These are phyloP conservation scores for Sinocyclocheilus maitianheensis DNA, from an alignment of 2,113 vertebrate species.

Conservation along the genomic window DNA sequence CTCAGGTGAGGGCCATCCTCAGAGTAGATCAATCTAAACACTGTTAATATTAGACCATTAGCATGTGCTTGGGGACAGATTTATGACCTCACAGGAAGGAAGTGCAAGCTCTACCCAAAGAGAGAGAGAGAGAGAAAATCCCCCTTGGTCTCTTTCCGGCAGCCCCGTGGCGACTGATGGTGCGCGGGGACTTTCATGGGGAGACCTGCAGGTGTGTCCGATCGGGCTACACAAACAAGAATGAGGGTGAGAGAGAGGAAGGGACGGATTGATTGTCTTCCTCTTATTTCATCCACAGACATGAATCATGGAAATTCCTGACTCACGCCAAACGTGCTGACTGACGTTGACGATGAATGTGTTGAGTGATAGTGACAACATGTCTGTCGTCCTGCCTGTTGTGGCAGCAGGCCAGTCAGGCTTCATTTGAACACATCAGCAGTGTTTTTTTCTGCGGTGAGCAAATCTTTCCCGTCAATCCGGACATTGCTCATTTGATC, in stretches of 20 bases:
- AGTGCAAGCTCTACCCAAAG: slow-evolving; percentile 70
- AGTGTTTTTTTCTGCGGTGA: slow-evolving; percentile 18
- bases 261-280: slow-evolving; percentile 54
- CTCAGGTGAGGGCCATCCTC: slow-evolving; percentile 18
- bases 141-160: slow-evolving; percentile 37
- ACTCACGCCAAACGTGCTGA: slow-evolving; percentile 62
- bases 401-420: slow-evolving; percentile 54
- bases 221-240: slow-evolving; percentile 2
- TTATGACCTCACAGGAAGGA: slow-evolving; percentile 79
- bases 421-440: slow-evolving; percentile 27
- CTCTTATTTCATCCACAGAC: slow-evolving; percentile 58
- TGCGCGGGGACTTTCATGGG: not conserved
- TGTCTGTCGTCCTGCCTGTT: slow-evolving; percentile 68
- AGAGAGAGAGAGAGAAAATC: slow-evolving; percentile 63
- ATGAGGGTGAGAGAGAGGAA: slow-evolving; percentile 45
- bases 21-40: slow-evolving; percentile 51
- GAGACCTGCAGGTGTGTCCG: slow-evolving; percentile 33
- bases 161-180: not conserved
- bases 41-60: slow-evolving; percentile 71
- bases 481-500: slow-evolving; percentile 18
- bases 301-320: slow-evolving; percentile 74
- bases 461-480: slow-evolving; percentile 31
- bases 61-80: slow-evolving; percentile 71
- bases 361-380: slow-evolving; percentile 67
- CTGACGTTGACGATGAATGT: slow-evolving; percentile 59